Evolutionary conservation across 2,113 vertebrate species (phyloP), one percentile per base, ranked within the genome.

Genomic region (Glareola pratincola): DNA sequence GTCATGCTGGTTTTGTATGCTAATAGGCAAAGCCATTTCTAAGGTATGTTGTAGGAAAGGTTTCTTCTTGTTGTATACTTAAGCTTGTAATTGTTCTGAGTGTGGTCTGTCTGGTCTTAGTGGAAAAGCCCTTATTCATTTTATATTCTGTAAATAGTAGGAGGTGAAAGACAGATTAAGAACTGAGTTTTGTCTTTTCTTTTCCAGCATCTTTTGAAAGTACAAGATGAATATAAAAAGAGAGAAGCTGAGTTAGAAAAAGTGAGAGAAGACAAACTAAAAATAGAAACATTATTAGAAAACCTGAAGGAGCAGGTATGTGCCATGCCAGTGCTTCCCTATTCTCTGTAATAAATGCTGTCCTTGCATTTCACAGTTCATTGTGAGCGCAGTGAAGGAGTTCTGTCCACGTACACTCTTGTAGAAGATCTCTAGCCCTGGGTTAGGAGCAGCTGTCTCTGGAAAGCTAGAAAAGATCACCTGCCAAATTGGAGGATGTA

Each of bases 201-300:
- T 77, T 95, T 97, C 20, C 96, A 99, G 99, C 99, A 99, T 98
- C 98, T 99, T 76, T 96, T 99, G 88, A 99, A 99, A 97, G 98
- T 99, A 91, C 98, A 99, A 88, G 99, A 99, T 15, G 99, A 99
- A 60, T 98, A 99, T 94, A 99, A 99, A 86, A 98, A 98, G 96
- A 98, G 98, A 93, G 99, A 99, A 92, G 96, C 95, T 11, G 99
- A 99, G 94, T 96, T 99, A 82, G 99, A 99, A 96, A 99, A 99
- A 97, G 98, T 98, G 92, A 95, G 97, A 73, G 99, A 99, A 84
- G 99, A 99, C 68, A 99, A 99, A 93, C 96, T 98, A n/a, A 98
- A 99, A 95, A 96, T 99, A 92, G 98, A 99, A 93, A 97, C 93
- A 9, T 98, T 99, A 84, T 97, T 99, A 56, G 99, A 99, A 97